These are phyloP conservation scores for Tortrix viridana DNA, from an alignment of 2,888 invertebrate species.

Conservation along the genomic window DNA sequence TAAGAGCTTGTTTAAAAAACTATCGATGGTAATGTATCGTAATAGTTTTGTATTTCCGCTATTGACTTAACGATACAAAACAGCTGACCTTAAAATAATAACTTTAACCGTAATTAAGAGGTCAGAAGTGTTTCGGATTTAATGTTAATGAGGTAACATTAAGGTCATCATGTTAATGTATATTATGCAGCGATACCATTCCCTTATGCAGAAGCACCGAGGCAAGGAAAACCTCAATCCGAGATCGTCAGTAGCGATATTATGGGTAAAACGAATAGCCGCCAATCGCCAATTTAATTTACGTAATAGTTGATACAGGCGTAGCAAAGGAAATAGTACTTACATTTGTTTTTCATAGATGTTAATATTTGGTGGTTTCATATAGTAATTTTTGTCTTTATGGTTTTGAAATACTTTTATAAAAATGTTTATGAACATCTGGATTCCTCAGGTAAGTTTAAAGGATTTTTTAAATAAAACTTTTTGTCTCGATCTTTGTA, in stretches of 20 bases:
- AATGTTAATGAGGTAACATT: neutral
- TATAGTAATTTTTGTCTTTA: too few species aligned
- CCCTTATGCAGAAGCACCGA: neutral
- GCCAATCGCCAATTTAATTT: conserved; percentile 9
- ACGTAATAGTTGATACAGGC: neutral
- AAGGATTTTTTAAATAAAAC: too few species aligned
- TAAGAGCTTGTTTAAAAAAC: too few species aligned
- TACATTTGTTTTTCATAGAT: neutral
- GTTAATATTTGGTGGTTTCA: too few species aligned
- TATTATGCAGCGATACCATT: neutral
- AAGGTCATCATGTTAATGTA: conserved; percentile 6
- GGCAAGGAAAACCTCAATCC: conserved; percentile 6
- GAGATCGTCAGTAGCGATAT: conserved; percentile 3
- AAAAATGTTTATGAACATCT: too few species aligned
- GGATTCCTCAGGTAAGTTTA: too few species aligned
- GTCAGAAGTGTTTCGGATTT: neutral
- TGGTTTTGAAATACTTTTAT: too few species aligned
- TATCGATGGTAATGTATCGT: neutral
- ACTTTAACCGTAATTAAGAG: neutral
- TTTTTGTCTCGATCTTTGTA: too few species aligned
- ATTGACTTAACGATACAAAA: neutral
- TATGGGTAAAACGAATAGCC: conserved; percentile 6
- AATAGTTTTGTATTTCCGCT: neutral
- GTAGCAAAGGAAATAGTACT: neutral
- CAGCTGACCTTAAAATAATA: neutral